Percentiles rank a stretch among this genome's conserved stretches.
These are phyloP conservation scores for Tipula lateralis DNA, from an alignment of 2,888 invertebrate species.

Conservation along the genomic window DNA sequence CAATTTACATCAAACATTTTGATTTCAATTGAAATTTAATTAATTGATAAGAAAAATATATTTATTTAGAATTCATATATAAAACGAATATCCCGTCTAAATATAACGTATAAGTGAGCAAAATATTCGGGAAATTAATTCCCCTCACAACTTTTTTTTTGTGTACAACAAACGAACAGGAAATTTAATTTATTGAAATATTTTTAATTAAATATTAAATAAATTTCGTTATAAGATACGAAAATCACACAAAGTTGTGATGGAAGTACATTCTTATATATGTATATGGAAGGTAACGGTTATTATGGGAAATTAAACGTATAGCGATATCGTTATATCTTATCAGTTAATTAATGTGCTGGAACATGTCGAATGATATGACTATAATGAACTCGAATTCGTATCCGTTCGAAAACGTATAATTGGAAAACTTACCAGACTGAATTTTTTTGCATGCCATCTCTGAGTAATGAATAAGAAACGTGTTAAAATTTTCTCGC, in stretches of 20 bases:
- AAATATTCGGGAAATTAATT: slow-evolving; percentile 19
- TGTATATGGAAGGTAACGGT: not conserved
- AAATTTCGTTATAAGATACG: not conserved
- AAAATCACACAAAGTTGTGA: not conserved
- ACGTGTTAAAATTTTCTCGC: not conserved
- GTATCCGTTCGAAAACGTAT: not conserved
- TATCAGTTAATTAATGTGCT: not conserved
- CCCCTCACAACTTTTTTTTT: not conserved
- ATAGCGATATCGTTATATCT: not conserved
- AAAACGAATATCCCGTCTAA: not conserved
- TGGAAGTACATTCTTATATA: not conserved
- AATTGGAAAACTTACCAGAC: not conserved
- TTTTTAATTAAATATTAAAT: not conserved
- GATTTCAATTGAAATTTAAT: slow-evolving; percentile 5
- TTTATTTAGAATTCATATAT: not conserved
- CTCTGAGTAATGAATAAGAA: not conserved
- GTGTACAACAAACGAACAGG: not conserved
- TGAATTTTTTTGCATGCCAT: not conserved
- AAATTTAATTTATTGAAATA: slow-evolving; percentile 19
- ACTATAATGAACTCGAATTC: not conserved
- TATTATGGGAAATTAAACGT: not conserved
- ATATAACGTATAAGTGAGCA: not conserved
- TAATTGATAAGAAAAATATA: not conserved
- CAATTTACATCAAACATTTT: not conserved
- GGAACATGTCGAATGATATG: not conserved